A percentile compares a stretch with the other conserved stretches of the same genome.
phyloP scores from a whole-genome alignment of 2,113 vertebrate species.

The Pelecanoides urinatrix region DNA sequence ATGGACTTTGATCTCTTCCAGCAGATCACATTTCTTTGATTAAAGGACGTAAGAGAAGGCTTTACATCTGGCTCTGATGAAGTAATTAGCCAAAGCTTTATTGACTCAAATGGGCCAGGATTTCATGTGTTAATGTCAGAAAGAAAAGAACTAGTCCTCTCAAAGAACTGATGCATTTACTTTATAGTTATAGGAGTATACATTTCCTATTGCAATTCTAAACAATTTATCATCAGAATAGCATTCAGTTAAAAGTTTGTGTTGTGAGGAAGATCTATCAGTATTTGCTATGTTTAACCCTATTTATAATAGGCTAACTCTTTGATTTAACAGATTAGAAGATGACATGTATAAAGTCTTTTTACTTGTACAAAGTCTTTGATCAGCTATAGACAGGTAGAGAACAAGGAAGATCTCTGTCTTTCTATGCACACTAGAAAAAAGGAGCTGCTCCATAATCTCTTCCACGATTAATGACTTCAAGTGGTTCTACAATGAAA shows the following conservation, averaged over 20 bases:
- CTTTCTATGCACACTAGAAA: not conserved
- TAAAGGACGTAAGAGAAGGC: not conserved
- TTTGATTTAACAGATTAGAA: not conserved
- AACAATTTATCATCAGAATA: not conserved
- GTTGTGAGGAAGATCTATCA: not conserved
- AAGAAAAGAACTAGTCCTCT: not conserved
- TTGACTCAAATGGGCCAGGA: not conserved
- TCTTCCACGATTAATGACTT: not conserved
- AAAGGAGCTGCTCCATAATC: not conserved
- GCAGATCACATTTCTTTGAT: not conserved
- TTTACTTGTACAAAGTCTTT: not conserved
- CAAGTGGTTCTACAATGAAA: not conserved
- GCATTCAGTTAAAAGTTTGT: not conserved
- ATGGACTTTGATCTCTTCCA: not conserved
- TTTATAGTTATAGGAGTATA: not conserved
- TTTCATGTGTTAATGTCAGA: not conserved
- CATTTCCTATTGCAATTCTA: not conserved
- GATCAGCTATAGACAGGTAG: not conserved
- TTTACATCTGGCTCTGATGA: not conserved
- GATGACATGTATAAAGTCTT: not conserved
- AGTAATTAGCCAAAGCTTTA: not conserved
- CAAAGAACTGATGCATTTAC: not conserved
- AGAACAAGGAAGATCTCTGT: not conserved
- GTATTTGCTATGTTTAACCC: not conserved
- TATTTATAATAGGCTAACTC: not conserved